Conservation (phyloP, 2,888 invertebrate genomes). For the Plagiodera versicolora region DNA sequence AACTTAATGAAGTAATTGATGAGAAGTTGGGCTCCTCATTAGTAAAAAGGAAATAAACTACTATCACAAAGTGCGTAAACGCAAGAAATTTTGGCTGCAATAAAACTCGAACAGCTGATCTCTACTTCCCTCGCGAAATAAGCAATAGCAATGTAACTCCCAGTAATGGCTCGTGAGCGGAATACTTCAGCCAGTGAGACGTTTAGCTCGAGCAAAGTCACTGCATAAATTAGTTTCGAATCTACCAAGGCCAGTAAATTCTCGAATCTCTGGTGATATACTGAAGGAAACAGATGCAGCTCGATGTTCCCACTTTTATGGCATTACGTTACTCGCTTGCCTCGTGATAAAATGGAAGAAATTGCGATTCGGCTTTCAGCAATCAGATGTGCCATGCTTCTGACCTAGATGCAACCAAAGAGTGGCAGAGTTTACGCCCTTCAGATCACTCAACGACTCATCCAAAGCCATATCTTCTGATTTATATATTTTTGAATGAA, state of each 20-base stretch:
- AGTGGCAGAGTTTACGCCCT: too few species aligned
- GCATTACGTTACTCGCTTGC: neutral
- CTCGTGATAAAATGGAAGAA: neutral
- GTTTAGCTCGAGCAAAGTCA: conserved; percentile 35
- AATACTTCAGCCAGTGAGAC: conserved; percentile 27
- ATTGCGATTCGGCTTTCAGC: neutral
- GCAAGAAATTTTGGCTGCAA: neutral
- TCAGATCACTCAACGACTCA: too few species aligned
- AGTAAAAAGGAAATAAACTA: too few species aligned
- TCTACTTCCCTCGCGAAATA: conserved; percentile 31
- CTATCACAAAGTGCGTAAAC: too few species aligned
- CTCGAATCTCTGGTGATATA: conserved; percentile 25
- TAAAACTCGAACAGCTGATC: conserved; percentile 17
- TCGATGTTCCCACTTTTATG: conserved; percentile 13
- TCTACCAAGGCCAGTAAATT: conserved; percentile 17
- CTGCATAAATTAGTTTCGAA: conserved; percentile 36
- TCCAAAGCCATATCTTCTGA: too few species aligned
- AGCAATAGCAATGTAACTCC: conserved; percentile 38
- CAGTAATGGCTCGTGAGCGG: conserved; percentile 42
- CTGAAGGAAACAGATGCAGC: conserved; percentile 20
- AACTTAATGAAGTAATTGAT: too few species aligned
- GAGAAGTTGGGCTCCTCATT: too few species aligned
- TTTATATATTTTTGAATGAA: too few species aligned
- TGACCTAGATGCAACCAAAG: neutral
- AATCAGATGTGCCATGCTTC: neutral